phyloP scores from a whole-genome alignment of 2,797 vertebrate genomes.

The Tiaroga cobitis region DNA sequence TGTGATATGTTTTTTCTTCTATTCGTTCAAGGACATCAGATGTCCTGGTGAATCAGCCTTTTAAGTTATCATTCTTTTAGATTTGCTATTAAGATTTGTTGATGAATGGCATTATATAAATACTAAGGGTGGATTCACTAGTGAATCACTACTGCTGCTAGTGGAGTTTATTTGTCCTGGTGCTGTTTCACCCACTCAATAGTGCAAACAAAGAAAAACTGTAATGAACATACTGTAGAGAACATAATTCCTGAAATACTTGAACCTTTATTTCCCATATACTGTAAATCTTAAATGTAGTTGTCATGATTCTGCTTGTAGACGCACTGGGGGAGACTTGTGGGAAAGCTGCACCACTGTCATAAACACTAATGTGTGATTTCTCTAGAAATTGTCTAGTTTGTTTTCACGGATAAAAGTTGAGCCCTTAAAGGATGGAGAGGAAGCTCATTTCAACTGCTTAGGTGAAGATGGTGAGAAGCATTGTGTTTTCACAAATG shows the following conservation, averaged over 20 bases:
- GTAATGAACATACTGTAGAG: background rate
- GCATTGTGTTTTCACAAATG: constrained; percentile 53
- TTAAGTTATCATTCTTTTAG: constrained; percentile 20
- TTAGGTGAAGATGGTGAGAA: constrained; percentile 65
- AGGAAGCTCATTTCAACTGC: constrained; percentile 71
- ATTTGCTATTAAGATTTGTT: constrained; percentile 7
- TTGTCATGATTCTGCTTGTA: constrained; percentile 14
- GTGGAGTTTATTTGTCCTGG: background rate
- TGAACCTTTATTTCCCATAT: constrained; percentile 65
- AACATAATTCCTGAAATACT: background rate
- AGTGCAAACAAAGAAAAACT: background rate
- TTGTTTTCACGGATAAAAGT: constrained; percentile 63
- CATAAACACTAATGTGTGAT: constrained; percentile 63
- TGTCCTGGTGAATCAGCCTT: background rate
- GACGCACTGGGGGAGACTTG: constrained; percentile 23
- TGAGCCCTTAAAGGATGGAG: constrained; percentile 61
- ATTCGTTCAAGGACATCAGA: constrained; percentile 46
- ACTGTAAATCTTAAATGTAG: background rate
- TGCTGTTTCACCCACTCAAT: background rate
- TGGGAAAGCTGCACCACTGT: constrained; percentile 57
- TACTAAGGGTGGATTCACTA: constrained; percentile 2
- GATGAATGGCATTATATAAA: background rate
- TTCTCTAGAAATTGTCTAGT: constrained; percentile 58
- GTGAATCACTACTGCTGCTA: background rate
- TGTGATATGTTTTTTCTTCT: constrained; percentile 39